Evolutionary conservation across 1,140 invertebrate species (phyloP).

Genomic region (Leptopilina boulardi): DNA sequence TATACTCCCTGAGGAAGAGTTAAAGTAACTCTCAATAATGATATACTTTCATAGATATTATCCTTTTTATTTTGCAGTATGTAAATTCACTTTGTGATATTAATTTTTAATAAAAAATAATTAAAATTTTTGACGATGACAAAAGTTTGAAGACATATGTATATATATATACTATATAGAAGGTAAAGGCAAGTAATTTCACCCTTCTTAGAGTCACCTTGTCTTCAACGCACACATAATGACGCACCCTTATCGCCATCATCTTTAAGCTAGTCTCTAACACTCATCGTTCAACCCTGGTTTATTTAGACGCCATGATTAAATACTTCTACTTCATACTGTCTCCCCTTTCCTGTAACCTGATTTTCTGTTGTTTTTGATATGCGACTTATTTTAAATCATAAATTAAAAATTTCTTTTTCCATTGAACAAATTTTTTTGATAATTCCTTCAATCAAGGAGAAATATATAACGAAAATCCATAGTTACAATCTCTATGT

Average conservation of each 20-base stretch:
- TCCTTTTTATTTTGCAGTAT: neutral
- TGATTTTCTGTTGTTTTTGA: slow-evolving; percentile 5
- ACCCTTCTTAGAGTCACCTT: slow-evolving; percentile 67
- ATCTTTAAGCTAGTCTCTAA: slow-evolving; percentile 57
- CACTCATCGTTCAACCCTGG: slow-evolving; percentile 65
- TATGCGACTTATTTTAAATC: too few relatives aligned
- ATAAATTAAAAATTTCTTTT: too few relatives aligned
- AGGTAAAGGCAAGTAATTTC: slow-evolving; percentile 56
- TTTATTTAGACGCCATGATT: slow-evolving; percentile 68
- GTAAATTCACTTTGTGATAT: neutral
- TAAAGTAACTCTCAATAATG: neutral
- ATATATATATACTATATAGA: too few relatives aligned
- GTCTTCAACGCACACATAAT: slow-evolving; percentile 54
- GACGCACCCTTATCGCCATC: slow-evolving; percentile 55
- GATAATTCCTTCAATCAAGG: too few relatives aligned
- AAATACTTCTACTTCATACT: slow-evolving; percentile 61
- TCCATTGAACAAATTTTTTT: too few relatives aligned
- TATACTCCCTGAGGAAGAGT: neutral
- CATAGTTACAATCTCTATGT: neutral
- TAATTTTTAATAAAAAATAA: neutral
- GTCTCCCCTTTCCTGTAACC: slow-evolving; percentile 35
- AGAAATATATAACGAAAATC: slow-evolving; percentile 22
- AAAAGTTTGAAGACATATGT: neutral
- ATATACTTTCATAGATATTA: neutral
- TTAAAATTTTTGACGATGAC: neutral